Evolutionary conservation across 2,113 vertebrate species (phyloP), one percentile per base, ranked within the genome.

Genomic region (Lethenteron camtschaticum): DNA sequence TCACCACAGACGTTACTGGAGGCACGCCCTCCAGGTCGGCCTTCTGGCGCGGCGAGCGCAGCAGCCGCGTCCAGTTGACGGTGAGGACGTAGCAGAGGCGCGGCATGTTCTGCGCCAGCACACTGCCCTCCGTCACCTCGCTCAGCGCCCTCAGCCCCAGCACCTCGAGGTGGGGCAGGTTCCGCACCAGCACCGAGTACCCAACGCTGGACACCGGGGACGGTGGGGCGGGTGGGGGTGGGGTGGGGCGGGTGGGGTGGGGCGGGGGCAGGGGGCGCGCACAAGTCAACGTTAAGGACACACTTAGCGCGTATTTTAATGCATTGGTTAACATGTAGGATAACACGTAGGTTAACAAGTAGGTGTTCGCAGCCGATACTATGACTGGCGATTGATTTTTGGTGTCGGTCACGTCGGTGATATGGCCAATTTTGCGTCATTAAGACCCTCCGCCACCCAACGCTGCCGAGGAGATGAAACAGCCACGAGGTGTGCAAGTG

Each of bases 41-140:
- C 63, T 77, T 82, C 74, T 86, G 85, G 41, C 84, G 85, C 10
- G 85, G 81, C 73, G 85, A 85, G 71, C 82, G 83, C 63, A 90
- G 86, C 71, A 95, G 81, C 56, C 70, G 75, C 9, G 68, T 69
- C 94, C 89, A 97, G 24, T 84, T 85, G 69, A 89, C 78, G 9
- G 84, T 86, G 70, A 78, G 78, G 2, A 84, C 81, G 75, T 89
- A 92, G 78, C 94, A 97, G 71, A 97, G 83, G 69, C 74, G 79
- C 57, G 82, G 73, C 73, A 95, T 96, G 76, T 79, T 85, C 77
- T 91, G 82, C 72, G 95, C 63, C 9, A 97, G 84, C 13, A 87
- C 86, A 78, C 96, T 79, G 24, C 94, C 91, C 0, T 88, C 90
- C 73, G 86, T 86, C 77, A 97, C 77, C 55, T 88, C 88, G 68